Evolutionary conservation across 2,888 invertebrate genomes (phyloP), one percentile per base, ranked within the genome.

Genomic region (Darwinula stevensoni): DNA sequence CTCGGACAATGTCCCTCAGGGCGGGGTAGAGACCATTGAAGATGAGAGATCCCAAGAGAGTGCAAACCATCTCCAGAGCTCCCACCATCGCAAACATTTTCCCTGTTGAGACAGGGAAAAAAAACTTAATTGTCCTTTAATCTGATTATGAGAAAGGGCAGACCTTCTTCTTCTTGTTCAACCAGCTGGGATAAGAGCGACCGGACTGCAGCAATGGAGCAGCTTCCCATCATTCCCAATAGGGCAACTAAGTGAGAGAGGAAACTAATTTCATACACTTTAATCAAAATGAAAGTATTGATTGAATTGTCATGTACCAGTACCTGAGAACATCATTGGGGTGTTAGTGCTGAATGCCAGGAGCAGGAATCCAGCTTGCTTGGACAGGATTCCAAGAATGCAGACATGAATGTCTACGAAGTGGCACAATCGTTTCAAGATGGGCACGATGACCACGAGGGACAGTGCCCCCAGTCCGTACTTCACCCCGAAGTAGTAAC

Each of bases 401-500:
- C 45, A 47, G 12, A 53, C 36, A 9, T 44, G 41, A 11, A 46
- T 43, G 36, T 56, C 54, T 3, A 36, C 37, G 5, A 43, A 29
- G 12, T 36, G 30, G 3, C 35, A 32, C 18, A 35, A 35, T n/a
- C 34, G 34, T 34, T 43, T 42, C 16, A 42, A 34, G 11, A 49
- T 27, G 2, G 52, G 52, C 31, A 49, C 43, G 3, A 45, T 40
- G 4, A 45, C 37, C 1, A 53, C 35, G 11, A 51, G 41, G 11
- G 43, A 37, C 3, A 46, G 40, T 41, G 46, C 42, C 47, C 56
- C 62, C 5, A 69, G 39, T 16, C 73, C 71, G 45, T 68, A 45
- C 31, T 49, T 47, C 29, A 42, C 33, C 4, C 47, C 50, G 35
- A 43, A 46, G 36, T 44, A 78, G 39, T 61, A 56, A 43, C 76